phyloP scores from a whole-genome alignment of 2,797 vertebrate species.

The Phaenicophaeus curvirostris region DNA sequence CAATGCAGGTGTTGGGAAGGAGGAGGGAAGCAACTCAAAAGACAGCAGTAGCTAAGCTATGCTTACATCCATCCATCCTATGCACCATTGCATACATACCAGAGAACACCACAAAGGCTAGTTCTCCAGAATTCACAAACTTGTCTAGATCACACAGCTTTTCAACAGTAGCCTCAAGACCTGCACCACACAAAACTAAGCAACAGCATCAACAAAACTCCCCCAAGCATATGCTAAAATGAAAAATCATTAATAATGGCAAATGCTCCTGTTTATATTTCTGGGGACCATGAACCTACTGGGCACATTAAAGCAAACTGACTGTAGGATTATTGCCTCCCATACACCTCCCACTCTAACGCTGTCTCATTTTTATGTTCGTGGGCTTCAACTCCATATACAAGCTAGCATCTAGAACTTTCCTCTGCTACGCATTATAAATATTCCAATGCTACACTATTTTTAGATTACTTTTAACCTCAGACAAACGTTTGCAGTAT shows the following conservation, averaged over 20 bases:
- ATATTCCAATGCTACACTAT: neutral
- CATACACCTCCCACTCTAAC: neutral
- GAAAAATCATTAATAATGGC: neutral
- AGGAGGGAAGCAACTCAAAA: neutral
- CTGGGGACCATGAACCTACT: neutral
- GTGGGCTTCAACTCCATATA: neutral
- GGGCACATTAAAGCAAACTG: neutral
- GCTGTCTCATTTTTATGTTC: neutral
- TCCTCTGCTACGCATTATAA: neutral
- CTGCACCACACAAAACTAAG: neutral
- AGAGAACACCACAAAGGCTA: accelerated
- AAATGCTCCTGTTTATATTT: neutral
- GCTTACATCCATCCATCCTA: neutral
- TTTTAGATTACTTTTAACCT: neutral
- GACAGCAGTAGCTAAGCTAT: neutral
- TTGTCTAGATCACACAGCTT: neutral
- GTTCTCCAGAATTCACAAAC: neutral
- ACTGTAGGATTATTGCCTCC: neutral
- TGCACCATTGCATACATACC: neutral
- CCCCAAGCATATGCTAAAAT: neutral
- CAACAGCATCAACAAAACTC: neutral
- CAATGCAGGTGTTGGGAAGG: neutral
- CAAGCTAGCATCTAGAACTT: neutral
- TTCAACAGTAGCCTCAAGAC: neutral
- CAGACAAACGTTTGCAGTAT: neutral